phyloP scores from a whole-genome alignment of 2,797 vertebrate species.

The Mus minutoides region DNA sequence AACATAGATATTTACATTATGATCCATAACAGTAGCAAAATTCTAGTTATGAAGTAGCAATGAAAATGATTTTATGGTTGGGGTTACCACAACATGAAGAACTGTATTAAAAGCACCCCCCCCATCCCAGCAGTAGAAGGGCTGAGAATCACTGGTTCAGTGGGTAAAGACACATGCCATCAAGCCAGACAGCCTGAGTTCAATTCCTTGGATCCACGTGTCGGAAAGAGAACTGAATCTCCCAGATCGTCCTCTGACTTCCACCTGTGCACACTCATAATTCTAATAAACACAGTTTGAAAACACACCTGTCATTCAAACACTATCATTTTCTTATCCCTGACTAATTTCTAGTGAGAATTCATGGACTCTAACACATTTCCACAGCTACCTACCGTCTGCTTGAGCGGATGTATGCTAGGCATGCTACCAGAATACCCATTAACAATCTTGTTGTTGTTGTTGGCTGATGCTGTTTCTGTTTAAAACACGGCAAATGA shows the following conservation, averaged over 20 bases:
- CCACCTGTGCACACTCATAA: not conserved
- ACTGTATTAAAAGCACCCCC: not conserved
- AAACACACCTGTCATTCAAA: not conserved
- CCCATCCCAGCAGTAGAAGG: not conserved
- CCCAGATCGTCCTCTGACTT: not conserved
- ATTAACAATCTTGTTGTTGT: not conserved
- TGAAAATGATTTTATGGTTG: not conserved
- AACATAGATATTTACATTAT: not conserved
- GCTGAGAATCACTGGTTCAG: not conserved
- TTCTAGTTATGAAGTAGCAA: not conserved
- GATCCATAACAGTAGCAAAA: not conserved
- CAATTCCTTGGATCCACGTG: not conserved
- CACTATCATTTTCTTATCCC: not conserved
- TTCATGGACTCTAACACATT: conserved; percentile 13
- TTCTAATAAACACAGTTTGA: not conserved
- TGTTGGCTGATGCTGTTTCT: not conserved
- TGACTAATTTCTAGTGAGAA: not conserved
- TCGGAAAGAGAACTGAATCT: too few species aligned
- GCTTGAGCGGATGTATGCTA: not conserved
- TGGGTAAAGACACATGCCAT: not conserved
- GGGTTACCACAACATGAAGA: not conserved
- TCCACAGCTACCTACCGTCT: not conserved
- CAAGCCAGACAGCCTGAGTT: not conserved
- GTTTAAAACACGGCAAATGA: not conserved
- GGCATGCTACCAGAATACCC: not conserved